Evolutionary conservation across 2,797 vertebrate species (phyloP).

Genomic region (Danio aesculapii): DNA sequence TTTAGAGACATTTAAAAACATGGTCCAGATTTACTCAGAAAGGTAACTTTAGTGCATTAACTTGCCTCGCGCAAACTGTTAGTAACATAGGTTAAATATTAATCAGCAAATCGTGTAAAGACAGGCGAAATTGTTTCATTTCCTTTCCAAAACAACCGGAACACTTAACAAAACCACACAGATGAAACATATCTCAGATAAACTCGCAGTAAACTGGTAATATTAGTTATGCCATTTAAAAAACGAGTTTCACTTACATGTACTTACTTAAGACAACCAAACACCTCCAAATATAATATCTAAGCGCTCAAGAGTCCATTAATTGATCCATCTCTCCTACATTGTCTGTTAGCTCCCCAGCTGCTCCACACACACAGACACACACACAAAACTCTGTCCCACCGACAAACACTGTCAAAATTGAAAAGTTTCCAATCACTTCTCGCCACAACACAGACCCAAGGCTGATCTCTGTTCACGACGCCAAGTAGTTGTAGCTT

Average conservation of each 20-base stretch:
- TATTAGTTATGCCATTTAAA: not conserved
- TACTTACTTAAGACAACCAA: conserved; percentile 1
- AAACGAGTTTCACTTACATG: conserved; percentile 37
- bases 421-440: conserved; percentile 24
- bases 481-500: not conserved
- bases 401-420: conserved; percentile 45
- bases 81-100: conserved; percentile 17
- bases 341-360: conserved; percentile 47
- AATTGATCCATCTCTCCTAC: conserved; percentile 21
- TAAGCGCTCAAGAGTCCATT: conserved; percentile 42
- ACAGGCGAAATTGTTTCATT: not conserved
- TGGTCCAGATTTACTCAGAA: not conserved
- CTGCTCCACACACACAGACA: conserved; percentile 24
- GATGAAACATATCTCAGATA: not conserved
- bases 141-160: not conserved
- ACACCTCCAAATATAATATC: conserved; percentile 8
- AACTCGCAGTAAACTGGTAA: not conserved
- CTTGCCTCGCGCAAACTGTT: not conserved
- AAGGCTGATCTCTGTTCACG: conserved; percentile 12
- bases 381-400: conserved; percentile 53
- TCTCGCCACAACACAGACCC: not conserved
- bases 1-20: not conserved
- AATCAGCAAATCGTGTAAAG: not conserved
- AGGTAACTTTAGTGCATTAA: not conserved
- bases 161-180: not conserved